Conservation (phyloP, 37 sponge, comb jelly and placozoan genomes). For the Hormiphora californensis region DNA sequence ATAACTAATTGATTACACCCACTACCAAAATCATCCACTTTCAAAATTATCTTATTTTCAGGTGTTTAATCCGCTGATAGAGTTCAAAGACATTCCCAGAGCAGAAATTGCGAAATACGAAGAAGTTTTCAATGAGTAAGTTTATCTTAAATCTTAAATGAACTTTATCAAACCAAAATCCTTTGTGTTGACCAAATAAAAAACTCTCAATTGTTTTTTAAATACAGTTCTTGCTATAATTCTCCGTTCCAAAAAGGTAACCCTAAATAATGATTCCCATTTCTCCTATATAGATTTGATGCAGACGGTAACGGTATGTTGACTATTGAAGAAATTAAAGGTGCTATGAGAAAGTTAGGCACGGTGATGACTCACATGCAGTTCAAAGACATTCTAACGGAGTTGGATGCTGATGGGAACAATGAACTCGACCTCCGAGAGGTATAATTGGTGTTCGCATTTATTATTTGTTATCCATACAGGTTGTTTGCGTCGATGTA, state of each 20-base stretch:
- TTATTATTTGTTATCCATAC: neutral
- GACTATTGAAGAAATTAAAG: neutral
- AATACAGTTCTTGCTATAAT: too few species aligned
- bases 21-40: too few species aligned
- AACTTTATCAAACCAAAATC: neutral
- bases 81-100: neutral
- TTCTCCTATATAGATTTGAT: neutral
- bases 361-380: slow-evolving; percentile 46
- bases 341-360: slow-evolving; percentile 7
- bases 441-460: slow-evolving; percentile 8
- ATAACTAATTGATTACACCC: too few species aligned
- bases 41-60: too few species aligned
- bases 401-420: neutral
- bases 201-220: too few species aligned
- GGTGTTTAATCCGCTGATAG: slow-evolving; percentile 37
- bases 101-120: slow-evolving; percentile 2
- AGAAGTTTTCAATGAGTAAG: slow-evolving; percentile 11
- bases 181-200: too few species aligned
- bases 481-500: too few species aligned
- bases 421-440: slow-evolving; percentile 8
- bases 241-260: too few species aligned
- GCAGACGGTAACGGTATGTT: neutral
- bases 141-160: neutral
- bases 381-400: neutral
- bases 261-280: too few species aligned